phyloP scores from a whole-genome alignment of 2,113 vertebrate species.

The Planiliza haematocheilus region DNA sequence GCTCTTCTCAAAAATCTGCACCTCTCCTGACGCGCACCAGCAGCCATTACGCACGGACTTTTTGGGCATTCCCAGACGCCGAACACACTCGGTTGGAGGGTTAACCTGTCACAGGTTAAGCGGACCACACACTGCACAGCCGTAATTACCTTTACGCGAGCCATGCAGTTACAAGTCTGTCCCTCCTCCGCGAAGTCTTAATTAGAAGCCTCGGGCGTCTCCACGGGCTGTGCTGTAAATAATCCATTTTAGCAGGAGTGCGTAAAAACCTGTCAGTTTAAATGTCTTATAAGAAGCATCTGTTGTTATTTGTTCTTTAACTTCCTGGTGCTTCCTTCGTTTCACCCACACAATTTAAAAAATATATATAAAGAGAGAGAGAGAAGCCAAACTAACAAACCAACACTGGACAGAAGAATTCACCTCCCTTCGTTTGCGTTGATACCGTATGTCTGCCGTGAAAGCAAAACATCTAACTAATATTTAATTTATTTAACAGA shows the following conservation, averaged over 20 bases:
- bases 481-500: too few relatives aligned
- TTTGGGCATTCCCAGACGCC: background rate
- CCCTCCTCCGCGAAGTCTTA: conserved; percentile 20
- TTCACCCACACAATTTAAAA: background rate
- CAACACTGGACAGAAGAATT: background rate
- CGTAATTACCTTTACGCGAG: conserved; percentile 29
- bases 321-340: background rate
- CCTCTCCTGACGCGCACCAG: background rate
- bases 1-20: background rate
- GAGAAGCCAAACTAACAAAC: background rate
- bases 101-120: background rate
- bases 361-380: too few relatives aligned
- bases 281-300: background rate
- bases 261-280: background rate
- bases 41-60: background rate
- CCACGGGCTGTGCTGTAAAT: background rate
- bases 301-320: background rate
- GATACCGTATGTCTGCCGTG: too few relatives aligned
- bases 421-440: rapidly evolving
- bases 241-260: background rate
- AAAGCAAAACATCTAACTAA: too few relatives aligned
- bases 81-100: background rate
- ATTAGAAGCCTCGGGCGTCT: conserved; percentile 10
- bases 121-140: conserved; percentile 47
- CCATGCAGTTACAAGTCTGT: conserved; percentile 18